Conservation (phyloP, 35 echinoderm and acorn worm genomes). For the Lytechinus variegatus region DNA sequence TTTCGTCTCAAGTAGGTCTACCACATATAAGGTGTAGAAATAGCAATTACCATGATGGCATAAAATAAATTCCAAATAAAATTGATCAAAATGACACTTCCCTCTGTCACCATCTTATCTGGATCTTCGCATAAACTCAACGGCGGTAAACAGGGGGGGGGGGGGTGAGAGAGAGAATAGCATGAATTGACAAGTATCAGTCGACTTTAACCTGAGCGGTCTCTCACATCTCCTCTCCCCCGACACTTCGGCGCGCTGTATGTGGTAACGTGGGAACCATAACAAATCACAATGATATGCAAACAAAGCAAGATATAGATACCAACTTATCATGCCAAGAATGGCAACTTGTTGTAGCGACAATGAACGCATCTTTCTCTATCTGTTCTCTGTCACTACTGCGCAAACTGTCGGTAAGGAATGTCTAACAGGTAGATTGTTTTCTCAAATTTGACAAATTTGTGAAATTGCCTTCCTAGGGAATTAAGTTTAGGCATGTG, state of each 20-base stretch:
- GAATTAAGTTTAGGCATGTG: not conserved
- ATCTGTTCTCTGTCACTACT: not conserved
- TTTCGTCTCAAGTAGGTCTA: too few relatives aligned
- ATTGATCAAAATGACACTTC: not conserved
- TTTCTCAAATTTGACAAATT: not conserved
- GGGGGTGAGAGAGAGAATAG: too few relatives aligned
- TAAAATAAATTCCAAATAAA: not conserved
- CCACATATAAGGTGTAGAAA: not conserved
- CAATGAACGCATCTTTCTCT: not conserved
- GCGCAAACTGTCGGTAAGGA: not conserved
- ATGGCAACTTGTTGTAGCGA: not conserved
- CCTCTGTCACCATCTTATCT: too few relatives aligned
- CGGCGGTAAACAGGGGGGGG: not conserved
- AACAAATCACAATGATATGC: constrained; percentile 24
- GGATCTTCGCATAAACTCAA: not conserved
- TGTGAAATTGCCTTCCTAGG: not conserved
- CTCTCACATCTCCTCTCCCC: constrained; percentile 33
- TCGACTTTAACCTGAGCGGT: not conserved
- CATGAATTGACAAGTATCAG: not conserved
- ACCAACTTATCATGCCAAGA: not conserved
- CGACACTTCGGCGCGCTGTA: not conserved
- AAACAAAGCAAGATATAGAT: constrained; percentile 1
- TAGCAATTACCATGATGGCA: not conserved
- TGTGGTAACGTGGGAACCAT: constrained; percentile 52
- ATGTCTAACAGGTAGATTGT: not conserved